Evolutionary conservation across 2,113 vertebrate species (phyloP).

Genomic region (Numenius arquata): DNA sequence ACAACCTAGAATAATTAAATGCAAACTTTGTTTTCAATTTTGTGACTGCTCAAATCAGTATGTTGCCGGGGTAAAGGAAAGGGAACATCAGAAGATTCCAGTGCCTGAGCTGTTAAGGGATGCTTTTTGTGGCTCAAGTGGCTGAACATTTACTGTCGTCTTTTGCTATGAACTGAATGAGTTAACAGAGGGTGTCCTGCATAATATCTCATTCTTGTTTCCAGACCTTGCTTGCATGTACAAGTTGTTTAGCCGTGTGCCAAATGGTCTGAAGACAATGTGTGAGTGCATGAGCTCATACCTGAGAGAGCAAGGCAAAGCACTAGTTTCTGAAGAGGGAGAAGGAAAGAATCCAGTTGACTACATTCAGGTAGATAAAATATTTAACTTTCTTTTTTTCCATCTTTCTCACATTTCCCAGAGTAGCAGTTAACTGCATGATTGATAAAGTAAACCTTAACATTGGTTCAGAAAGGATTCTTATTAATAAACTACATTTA

Average conservation of each 20-base stretch:
- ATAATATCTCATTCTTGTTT: slow-evolving; percentile 40
- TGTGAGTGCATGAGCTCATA: slow-evolving; percentile 99
- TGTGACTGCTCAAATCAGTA: not conserved
- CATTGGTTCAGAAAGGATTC: not conserved
- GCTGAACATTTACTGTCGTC: not conserved
- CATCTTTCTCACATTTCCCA: not conserved
- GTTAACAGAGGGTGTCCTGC: not conserved
- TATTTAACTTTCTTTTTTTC: not conserved
- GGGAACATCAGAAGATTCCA: not conserved
- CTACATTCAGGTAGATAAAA: slow-evolving; percentile 89
- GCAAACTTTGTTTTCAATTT: not conserved
- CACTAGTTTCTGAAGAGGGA: slow-evolving; percentile 95
- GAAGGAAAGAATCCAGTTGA: slow-evolving; percentile 98
- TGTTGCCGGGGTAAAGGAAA: not conserved
- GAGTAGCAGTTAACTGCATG: not conserved
- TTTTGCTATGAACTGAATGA: not conserved
- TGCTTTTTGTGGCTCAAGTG: not conserved
- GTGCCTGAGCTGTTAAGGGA: not conserved
- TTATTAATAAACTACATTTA: not conserved
- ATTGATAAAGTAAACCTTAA: not conserved
- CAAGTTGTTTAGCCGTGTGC: slow-evolving; percentile 95
- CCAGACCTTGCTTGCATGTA: slow-evolving; percentile 98
- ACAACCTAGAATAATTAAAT: not conserved
- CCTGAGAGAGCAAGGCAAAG: slow-evolving; percentile 95
- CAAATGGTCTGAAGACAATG: slow-evolving; percentile 97